Base-by-base conservation (phyloP, 2,888 invertebrate genomes). In the Drosophila seclusa region DNA sequence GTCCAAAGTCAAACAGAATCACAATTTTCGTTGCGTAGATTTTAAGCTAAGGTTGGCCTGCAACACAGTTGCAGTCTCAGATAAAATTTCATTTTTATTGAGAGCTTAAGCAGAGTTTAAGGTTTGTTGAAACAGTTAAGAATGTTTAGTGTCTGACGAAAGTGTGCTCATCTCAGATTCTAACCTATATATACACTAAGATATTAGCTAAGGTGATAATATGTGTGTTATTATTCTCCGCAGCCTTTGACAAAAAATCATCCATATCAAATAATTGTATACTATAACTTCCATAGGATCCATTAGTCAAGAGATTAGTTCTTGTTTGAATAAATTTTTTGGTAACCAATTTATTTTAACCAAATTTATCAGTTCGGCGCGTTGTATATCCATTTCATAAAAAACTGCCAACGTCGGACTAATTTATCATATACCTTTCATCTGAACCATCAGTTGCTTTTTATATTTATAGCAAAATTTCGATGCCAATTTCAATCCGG, bases 1-100 rank as follows among this genome's bases (percentile, higher is more conserved):
- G 45, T 50, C 34, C 24, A 36, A 34, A 34, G 21, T 29, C 24
- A 32, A 53, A 32, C 31, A 29, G 11, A 38, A 24, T 29, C 16
- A 55, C 42, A 24, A 58, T 65, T 49, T 31, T 58, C 42, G 49
- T 34, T 38, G n/a, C 24, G 29, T 29, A 16, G 16, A 21, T 27
- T 21, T 21, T 0, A 32, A 49, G 21, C 48, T 67, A 32, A 24
- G 13, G 2, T 36, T 54, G 36, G 0, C 21, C 16, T 24, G 34
- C 1, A 24, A 53, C 2, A 34, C 10, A 21, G 24, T 18, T 34
- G 10, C 16, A 24, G 16, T 10, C 18, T 18, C 16, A 7, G 16
- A 45, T 24, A 8, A 16, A 45, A 16, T 16, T 4, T 4, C 1
- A 24, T 16, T 16, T 16, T 24, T 16, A 11, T 21, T 21, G 42